phyloP scores from a whole-genome alignment of 2,888 invertebrate genomes.

The Bombyx huttoni region DNA sequence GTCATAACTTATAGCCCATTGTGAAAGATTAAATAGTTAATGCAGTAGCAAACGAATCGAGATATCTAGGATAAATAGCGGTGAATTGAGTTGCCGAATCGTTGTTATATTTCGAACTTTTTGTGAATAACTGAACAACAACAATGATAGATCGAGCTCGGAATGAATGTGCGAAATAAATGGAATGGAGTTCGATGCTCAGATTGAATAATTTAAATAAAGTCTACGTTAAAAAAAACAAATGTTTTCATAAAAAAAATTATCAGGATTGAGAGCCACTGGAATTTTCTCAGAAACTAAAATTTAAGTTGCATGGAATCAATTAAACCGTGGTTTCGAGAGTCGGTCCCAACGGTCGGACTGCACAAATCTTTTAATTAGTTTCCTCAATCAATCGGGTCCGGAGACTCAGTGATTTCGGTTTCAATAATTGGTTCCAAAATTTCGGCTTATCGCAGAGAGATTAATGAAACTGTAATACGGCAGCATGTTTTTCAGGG shows the following conservation, averaged over 20 bases:
- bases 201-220: too few relatives aligned
- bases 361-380: constrained; percentile 49
- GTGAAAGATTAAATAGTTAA: constrained; percentile 21
- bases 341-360: constrained; percentile 28
- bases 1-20: constrained; percentile 25
- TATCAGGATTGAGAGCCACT: constrained; percentile 34
- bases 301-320: constrained; percentile 44
- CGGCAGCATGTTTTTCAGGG: too few relatives aligned
- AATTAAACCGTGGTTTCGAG: constrained; percentile 52
- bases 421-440: not conserved
- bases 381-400: constrained; percentile 42
- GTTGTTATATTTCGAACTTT: not conserved
- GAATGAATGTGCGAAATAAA: too few relatives aligned
- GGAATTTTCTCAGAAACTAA: constrained; percentile 20
- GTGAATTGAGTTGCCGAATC: not conserved
- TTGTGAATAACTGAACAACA: not conserved
- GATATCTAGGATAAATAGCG: constrained; percentile 3
- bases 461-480: too few relatives aligned
- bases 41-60: constrained; percentile 10
- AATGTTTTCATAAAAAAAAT: not conserved
- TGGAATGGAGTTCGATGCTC: too few relatives aligned
- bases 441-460: not conserved
- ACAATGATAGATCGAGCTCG: not conserved
- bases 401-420: too few relatives aligned
- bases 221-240: too few relatives aligned